Evolutionary conservation across 2,888 invertebrate species (phyloP).

Genomic region (Nudaria mundana): DNA sequence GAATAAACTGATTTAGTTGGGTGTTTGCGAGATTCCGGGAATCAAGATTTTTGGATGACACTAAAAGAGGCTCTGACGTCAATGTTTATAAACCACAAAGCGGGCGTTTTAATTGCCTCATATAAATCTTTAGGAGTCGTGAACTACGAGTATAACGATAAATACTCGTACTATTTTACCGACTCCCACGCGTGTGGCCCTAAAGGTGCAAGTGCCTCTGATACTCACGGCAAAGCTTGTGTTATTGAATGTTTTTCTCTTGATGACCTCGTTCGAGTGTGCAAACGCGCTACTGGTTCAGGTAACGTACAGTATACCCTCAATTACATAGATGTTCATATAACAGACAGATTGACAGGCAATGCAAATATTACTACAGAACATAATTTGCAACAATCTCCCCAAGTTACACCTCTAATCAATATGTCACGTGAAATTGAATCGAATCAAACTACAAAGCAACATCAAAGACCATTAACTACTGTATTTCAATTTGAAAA

Average conservation of each 20-base stretch:
- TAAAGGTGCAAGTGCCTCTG: conserved; percentile 13
- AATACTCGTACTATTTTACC: not conserved
- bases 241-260: conserved; percentile 5
- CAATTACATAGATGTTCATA: not conserved
- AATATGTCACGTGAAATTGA: no score
- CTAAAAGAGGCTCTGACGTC: not conserved
- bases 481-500: no score
- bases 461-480: no score
- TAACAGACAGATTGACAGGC: no score
- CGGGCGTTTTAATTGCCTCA: not conserved
- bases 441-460: no score
- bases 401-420: no score
- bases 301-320: not conserved
- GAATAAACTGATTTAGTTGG: not conserved
- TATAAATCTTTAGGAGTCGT: not conserved
- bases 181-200: conserved; percentile 14
- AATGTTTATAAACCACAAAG: not conserved
- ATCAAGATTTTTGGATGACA: not conserved
- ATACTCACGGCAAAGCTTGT: conserved; percentile 20
- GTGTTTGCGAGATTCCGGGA: not conserved
- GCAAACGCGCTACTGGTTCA: not conserved
- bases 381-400: no score
- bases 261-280: not conserved
- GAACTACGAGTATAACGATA: not conserved
- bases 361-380: no score